These are phyloP conservation scores for Acridotheres tristis DNA, from an alignment of 2,797 vertebrate genomes.

Conservation along the genomic window DNA sequence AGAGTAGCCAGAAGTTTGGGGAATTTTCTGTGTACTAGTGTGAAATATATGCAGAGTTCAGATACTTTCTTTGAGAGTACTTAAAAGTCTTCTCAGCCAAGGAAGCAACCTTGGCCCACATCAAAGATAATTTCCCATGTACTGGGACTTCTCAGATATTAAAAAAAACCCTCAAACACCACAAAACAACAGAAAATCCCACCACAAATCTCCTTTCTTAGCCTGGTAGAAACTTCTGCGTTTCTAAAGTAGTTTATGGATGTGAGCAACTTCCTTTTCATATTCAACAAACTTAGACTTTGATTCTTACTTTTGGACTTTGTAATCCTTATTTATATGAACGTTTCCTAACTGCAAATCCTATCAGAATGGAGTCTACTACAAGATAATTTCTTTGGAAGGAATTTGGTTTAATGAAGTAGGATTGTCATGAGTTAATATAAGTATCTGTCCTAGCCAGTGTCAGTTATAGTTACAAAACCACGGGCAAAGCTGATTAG, in stretches of 20 bases:
- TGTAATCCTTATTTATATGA: background rate
- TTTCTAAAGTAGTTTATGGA: background rate
- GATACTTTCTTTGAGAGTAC: background rate
- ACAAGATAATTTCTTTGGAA: background rate
- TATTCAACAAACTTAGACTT: background rate
- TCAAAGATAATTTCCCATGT: background rate
- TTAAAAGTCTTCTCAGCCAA: background rate
- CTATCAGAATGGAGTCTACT: background rate
- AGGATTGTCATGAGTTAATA: background rate
- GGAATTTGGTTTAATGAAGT: background rate
- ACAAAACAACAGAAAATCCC: background rate
- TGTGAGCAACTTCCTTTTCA: background rate
- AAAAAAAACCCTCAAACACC: background rate
- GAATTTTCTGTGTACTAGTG: background rate
- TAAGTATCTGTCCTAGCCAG: background rate
- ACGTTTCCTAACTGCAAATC: accelerated
- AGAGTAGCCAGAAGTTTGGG: background rate
- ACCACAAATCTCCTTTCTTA: background rate
- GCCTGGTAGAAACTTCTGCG: background rate
- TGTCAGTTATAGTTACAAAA: background rate
- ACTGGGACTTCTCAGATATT: background rate
- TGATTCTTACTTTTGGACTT: background rate
- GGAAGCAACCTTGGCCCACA: background rate
- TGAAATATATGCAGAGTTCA: background rate
- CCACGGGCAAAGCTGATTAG: background rate